Conservation (phyloP, 2,888 invertebrate genomes). For the Criorhina ranunculi region DNA sequence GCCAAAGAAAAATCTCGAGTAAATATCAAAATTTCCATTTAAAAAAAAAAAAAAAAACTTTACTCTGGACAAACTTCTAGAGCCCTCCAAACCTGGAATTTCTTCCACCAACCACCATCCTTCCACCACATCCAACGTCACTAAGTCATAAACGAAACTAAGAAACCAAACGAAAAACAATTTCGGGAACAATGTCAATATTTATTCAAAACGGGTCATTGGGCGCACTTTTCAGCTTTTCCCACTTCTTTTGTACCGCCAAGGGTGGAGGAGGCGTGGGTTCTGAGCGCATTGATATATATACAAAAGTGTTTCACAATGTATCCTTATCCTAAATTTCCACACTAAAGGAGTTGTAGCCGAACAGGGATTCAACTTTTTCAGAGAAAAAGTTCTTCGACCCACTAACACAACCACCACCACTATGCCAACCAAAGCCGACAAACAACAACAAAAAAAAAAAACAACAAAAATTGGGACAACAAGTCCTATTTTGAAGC, state of each 20-base stretch:
- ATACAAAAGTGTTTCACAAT: constrained; percentile 62
- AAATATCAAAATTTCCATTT: constrained; percentile 75
- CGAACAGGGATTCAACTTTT: constrained; percentile 12
- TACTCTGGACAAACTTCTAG: constrained; percentile 43
- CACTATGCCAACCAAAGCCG: background rate
- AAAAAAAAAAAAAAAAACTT: too few relatives aligned
- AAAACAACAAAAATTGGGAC: constrained; percentile 48
- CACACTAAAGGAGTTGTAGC: constrained; percentile 49
- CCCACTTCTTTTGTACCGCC: constrained; percentile 20
- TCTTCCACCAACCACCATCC: constrained; percentile 6
- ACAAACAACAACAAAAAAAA: constrained; percentile 5
- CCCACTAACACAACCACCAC: constrained; percentile 48
- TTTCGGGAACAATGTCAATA: constrained; percentile 76
- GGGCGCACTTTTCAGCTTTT: constrained; percentile 72
- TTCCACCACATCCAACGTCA: constrained; percentile 20
- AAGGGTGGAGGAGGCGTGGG: background rate
- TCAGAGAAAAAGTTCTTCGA: constrained; percentile 59
- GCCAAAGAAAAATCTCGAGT: constrained; percentile 32
- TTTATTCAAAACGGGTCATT: constrained; percentile 77
- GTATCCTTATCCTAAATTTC: constrained; percentile 70
- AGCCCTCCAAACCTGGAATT: constrained; percentile 21
- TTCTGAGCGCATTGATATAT: background rate
- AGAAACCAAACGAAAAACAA: constrained; percentile 73
- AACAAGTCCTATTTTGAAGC: constrained; percentile 50
- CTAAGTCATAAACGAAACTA: constrained; percentile 59